Evolutionary conservation across 1,140 invertebrate species (phyloP), one percentile per base, ranked within the genome.

Genomic region (Camponotus floridanus): DNA sequence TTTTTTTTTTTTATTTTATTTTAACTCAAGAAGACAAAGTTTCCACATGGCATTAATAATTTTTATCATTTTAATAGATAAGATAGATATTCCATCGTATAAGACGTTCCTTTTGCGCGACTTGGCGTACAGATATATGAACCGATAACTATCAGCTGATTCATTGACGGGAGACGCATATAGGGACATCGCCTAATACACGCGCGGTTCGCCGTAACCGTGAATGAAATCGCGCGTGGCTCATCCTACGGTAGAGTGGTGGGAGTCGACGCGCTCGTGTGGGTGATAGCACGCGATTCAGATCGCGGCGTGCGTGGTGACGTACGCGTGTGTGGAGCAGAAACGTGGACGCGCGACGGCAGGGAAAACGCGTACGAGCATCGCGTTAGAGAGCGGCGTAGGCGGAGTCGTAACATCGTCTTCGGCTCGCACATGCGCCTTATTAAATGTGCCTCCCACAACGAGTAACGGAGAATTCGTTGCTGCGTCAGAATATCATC

Each of bases 391-490:
- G 83, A 70, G 48, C 13, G 79, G 88, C 87, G 92, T 92, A 92
- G 92, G 92, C 92, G 92, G 92, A 92, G 92, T 90, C 45, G 86
- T 31, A 92, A 90, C 76, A 80, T 71, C 62, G 81, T 88, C 79
- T 68, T 76, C 39, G 65, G 48, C 55, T 87, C 74, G 92, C 92
- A 92, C 92, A 92, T 92, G 92, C 92, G 92, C 92, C 68, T 84
- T 90, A 90, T 90, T 87, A 88, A 88, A 87, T 51, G 90, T 87
- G 81, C 92, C 91, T 87, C 92, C 92, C 91, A 92, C 91, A 85
- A 91, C 67, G 84, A 76, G 21, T 65, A 21, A 31, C 62, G n/a
- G 42, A 51, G 67, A 45, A 59, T 39, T 13, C 51, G 61, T 62
- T 21, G 36, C 73, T 26, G 33, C 36, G 45, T 11, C 57, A 33